Evolutionary conservation across 1,140 invertebrate species (phyloP), one percentile per base, ranked within the genome.

Genomic region (Bombyx mandarina): DNA sequence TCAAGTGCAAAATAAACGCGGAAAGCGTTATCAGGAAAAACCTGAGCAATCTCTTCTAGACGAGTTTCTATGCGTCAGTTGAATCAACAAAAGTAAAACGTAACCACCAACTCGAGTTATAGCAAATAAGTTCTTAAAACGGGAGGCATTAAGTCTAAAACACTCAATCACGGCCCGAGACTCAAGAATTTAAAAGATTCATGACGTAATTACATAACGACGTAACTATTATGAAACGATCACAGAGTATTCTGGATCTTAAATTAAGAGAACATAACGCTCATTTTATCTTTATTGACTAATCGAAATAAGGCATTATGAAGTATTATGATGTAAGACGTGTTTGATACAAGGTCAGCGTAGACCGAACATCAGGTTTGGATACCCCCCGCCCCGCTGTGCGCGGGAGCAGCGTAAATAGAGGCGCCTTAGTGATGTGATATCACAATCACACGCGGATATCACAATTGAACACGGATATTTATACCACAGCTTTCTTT

Each of bases 291-390:
- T 35, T 35, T 35, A 5, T 2, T 35, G 4, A 35, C 26, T 5
- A 0, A 57, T 58, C 60, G 59, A 75, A 78, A 73, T 82, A 80
- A 78, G 71, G 73, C 75, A 74, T 80, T 82, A 77, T 82, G 78
- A 70, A 67, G 71, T 62, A 72, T 56, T 73, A 74, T 86, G 81
- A 86, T 79, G 80, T 86, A 84, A 84, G 72, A 73, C 72, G 73
- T 75, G 83, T 79, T 69, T 70, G 79, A 73, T 68, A 70, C 83
- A 86, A 86, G 83, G 83, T 84, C 83, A 86, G 72, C 71, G 77
- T 86, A 84, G 79, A 86, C 81, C 83, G 79, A 84, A 86, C 84
- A 86, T 86, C 83, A 84, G 81, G 83, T 84, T 86, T 86, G 63
- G 60, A 57, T 51, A 69, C 66, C 67, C 63, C 61, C 69, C 53